A percentile compares a stretch with the other conserved stretches of the same genome.
Evolutionary conservation across 2,797 vertebrate genomes (phyloP).

Genomic region (Oophaga sylvatica): DNA sequence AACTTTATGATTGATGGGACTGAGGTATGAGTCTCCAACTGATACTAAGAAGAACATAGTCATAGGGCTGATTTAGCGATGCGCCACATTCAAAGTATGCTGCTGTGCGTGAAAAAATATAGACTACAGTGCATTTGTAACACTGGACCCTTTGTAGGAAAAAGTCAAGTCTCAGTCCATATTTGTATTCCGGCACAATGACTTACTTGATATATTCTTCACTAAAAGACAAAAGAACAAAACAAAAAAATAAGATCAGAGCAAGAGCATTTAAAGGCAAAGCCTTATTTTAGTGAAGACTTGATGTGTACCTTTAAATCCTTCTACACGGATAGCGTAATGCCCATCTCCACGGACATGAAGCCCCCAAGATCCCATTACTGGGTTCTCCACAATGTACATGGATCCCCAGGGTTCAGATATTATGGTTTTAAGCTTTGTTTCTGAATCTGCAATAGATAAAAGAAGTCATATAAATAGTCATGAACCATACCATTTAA

Average conservation of each 20-base stretch:
- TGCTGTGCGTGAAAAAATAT: too few relatives aligned
- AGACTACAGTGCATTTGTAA: not conserved
- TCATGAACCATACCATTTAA: not conserved
- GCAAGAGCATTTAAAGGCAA: not conserved
- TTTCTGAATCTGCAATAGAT: not conserved
- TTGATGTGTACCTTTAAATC: constrained; percentile 36
- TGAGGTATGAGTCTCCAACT: too few relatives aligned
- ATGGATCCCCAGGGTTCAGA: constrained; percentile 15
- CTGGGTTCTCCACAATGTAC: not conserved
- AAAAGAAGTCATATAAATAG: not conserved
- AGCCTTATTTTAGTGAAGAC: not conserved
- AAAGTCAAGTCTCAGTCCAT: not conserved
- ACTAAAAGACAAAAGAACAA: constrained; percentile 25
- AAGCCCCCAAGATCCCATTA: not conserved
- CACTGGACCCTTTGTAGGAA: not conserved
- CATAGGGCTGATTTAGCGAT: too few relatives aligned
- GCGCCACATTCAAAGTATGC: too few relatives aligned
- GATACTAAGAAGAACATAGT: too few relatives aligned
- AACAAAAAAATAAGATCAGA: not conserved
- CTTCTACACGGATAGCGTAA: constrained; percentile 16
- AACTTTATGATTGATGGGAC: too few relatives aligned
- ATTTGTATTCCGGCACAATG: not conserved
- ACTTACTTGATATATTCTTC: constrained; percentile 44
- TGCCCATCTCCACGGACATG: not conserved
- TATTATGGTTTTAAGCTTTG: not conserved